Percentiles rank a stretch among this genome's conserved stretches.
phyloP scores from a whole-genome alignment of 2,797 vertebrate species.

The Cottoperca gobio region DNA sequence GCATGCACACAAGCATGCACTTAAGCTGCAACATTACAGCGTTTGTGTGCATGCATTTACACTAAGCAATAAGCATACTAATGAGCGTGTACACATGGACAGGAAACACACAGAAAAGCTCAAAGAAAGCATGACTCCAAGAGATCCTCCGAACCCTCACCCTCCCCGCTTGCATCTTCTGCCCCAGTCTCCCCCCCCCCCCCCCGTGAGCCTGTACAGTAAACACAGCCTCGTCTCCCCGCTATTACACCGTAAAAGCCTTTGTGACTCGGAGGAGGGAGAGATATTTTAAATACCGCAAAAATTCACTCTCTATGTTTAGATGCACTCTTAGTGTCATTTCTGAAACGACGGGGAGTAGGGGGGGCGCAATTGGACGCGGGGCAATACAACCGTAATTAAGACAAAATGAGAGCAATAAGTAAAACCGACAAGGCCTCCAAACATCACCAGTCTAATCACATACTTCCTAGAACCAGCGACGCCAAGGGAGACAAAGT shows the following conservation, averaged over 20 bases:
- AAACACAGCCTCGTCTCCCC: constrained; percentile 49
- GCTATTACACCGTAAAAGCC: constrained; percentile 28
- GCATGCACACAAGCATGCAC: constrained; percentile 8
- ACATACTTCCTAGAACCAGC: constrained; percentile 59
- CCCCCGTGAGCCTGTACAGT: constrained; percentile 33
- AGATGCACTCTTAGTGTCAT: constrained; percentile 54
- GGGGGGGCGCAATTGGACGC: constrained; percentile 38
- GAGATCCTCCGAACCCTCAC: constrained; percentile 16
- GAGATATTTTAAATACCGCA: constrained; percentile 48
- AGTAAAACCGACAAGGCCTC: constrained; percentile 69
- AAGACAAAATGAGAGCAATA: constrained; percentile 71
- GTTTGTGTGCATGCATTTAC: not conserved
- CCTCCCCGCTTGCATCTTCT: constrained; percentile 24
- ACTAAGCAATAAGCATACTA: not conserved
- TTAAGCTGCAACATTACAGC: not conserved
- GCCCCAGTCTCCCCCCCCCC: constrained; percentile 21
- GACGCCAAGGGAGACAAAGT: constrained; percentile 64
- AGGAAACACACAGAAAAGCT: constrained; percentile 25
- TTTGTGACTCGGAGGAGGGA: constrained; percentile 5
- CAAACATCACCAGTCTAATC: constrained; percentile 72
- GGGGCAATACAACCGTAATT: constrained; percentile 68
- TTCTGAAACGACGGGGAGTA: constrained; percentile 17
- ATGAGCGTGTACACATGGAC: constrained; percentile 23
- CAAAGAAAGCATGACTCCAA: constrained; percentile 16
- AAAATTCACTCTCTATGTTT: constrained; percentile 60